phyloP scores from a whole-genome alignment of 2,113 vertebrate genomes.

The Ptilonorhynchus violaceus region DNA sequence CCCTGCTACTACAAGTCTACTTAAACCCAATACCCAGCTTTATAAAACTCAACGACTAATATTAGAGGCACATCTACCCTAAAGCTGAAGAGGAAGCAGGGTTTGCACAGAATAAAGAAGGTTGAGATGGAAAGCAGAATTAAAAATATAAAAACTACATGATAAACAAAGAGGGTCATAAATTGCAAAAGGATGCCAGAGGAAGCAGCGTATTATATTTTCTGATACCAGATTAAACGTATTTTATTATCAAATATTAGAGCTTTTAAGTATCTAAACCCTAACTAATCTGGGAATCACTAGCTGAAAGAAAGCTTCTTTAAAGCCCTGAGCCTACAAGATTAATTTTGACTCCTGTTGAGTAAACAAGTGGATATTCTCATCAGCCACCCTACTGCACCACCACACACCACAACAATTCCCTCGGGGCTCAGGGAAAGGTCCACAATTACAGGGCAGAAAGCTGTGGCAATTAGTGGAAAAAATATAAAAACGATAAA shows the following conservation, averaged over 20 bases:
- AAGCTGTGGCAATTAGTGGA: background rate
- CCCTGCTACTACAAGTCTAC: background rate
- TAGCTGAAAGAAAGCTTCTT: constrained; percentile 49
- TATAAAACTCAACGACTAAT: background rate
- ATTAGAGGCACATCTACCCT: background rate
- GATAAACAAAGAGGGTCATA: background rate
- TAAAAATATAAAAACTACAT: background rate
- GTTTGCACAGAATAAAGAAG: background rate
- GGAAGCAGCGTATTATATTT: background rate
- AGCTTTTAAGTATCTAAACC: constrained; percentile 62
- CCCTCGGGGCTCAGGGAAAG: background rate
- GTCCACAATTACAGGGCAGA: background rate
- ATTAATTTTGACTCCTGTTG: constrained; percentile 44
- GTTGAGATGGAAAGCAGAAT: background rate
- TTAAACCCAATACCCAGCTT: background rate
- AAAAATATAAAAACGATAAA: background rate
- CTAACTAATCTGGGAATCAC: constrained; percentile 66
- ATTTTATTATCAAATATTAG: constrained; percentile 65
- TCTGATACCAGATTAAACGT: constrained; percentile 20
- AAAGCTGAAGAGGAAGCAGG: background rate
- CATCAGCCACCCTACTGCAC: background rate
- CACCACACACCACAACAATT: background rate
- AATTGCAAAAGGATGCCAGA: background rate
- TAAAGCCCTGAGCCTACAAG: background rate
- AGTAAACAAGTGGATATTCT: constrained; percentile 23